Base-by-base conservation (phyloP, 2,113 vertebrate genomes). In the Chloebia gouldiae region DNA sequence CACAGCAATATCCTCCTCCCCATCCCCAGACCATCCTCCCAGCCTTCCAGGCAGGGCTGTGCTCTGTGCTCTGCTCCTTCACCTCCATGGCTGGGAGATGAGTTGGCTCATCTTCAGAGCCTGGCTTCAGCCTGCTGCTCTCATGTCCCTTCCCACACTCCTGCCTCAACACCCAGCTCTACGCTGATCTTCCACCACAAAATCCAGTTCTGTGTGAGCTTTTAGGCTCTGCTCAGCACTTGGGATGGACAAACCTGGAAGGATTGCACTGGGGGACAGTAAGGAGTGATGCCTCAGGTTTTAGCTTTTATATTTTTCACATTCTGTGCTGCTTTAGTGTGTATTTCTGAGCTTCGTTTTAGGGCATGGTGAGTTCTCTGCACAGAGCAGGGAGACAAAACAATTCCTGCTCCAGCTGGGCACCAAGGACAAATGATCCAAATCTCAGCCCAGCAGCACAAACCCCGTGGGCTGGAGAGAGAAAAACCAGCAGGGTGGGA, bases 101-200 rank as follows among this genome's bases (percentile, higher is more conserved):
- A 47, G 18, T 4, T 0, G 0, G 45, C 33, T 61, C 50, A 47
- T 24, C n/a, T 12, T 49, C 53, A 59, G 60, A 51, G 49, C 40
- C 51, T 84, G 75, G 27, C 42, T 70, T 85, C 64, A 68, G 15
- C 9, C 70, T 76, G 61, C 68, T 63, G 49, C 45, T 76, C 8
- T 0, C 37, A 3, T 5, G 27, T 35, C 28, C 53, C 60, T 53
- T 40, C 50, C 40, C 57, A 90, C 44, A 7, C 33, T 64, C 53
- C 59, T 86, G 59, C 76, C 59, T 53, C 40, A 72, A 51, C 47
- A 49, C 16, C 33, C 88, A 82, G 31, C 76, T 92, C 53, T 6
- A 3, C 51, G 15, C 53, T 63, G 30, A 8, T 71, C 73, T 88
- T 79, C 35, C 53, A 47, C 27, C 86, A 51, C 21, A 60, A 90